These are phyloP conservation scores for Cyprinodon diabolis DNA, from an alignment of 2,797 vertebrate species.

Conservation along the genomic window DNA sequence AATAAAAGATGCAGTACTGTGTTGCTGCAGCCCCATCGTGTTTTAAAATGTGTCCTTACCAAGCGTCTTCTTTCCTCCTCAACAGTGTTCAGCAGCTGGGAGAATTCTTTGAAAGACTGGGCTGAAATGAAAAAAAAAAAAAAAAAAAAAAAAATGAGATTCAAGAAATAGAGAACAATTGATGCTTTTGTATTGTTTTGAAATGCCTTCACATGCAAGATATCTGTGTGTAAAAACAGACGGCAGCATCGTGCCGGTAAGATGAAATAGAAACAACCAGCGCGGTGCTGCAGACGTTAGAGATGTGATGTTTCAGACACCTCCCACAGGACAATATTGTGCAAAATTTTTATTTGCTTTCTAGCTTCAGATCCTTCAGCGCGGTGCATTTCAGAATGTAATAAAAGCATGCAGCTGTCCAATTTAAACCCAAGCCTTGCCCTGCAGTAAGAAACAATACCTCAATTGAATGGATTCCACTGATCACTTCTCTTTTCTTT, in stretches of 20 bases:
- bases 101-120: constrained; percentile 96
- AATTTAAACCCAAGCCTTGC: constrained; percentile 62
- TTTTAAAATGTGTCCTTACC: constrained; percentile 79
- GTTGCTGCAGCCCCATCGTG: not conserved
- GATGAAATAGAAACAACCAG: constrained; percentile 26
- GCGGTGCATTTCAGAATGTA: constrained; percentile 64
- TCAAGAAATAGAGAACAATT: not conserved
- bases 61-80: constrained; percentile 93
- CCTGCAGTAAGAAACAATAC: constrained; percentile 63
- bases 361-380: constrained; percentile 56
- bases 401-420: constrained; percentile 75
- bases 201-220: constrained; percentile 22
- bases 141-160: not conserved
- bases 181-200: constrained; percentile 8
- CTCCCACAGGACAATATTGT: constrained; percentile 36
- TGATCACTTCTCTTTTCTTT: constrained; percentile 65
- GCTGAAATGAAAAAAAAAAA: constrained; percentile 79
- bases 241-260: constrained; percentile 27
- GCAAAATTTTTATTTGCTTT: constrained; percentile 67
- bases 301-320: constrained; percentile 62
- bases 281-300: constrained; percentile 49
- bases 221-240: constrained; percentile 17
- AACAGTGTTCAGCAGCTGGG: constrained; percentile 90
- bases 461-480: constrained; percentile 58
- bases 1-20: not conserved